These are phyloP conservation scores for Mormoops blainvillei DNA, from an alignment of 2,113 vertebrate genomes.

Conservation along the genomic window DNA sequence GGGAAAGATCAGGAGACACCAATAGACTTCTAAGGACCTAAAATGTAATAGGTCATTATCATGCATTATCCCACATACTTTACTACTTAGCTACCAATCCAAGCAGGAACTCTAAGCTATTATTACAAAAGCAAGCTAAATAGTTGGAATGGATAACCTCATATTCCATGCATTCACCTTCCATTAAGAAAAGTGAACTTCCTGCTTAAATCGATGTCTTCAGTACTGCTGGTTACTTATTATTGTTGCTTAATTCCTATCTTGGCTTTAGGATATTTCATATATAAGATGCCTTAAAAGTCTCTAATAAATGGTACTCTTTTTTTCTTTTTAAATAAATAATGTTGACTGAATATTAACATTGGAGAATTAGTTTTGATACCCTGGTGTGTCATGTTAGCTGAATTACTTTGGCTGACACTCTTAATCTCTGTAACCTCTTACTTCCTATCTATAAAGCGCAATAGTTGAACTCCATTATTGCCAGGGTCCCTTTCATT, in stretches of 20 bases:
- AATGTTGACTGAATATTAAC: background rate
- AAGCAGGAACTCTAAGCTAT: slow-evolving; percentile 59
- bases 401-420: background rate
- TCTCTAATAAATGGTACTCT: background rate
- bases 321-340: background rate
- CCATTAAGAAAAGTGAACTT: slow-evolving; percentile 65
- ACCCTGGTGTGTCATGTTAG: background rate
- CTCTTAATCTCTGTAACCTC: background rate
- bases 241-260: slow-evolving; percentile 15
- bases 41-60: slow-evolving; percentile 54
- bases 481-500: background rate
- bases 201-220: slow-evolving; percentile 47
- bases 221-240: slow-evolving; percentile 30
- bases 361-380: background rate
- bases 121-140: slow-evolving; percentile 63
- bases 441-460: background rate
- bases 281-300: background rate
- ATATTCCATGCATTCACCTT: slow-evolving; percentile 34
- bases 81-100: slow-evolving; percentile 58
- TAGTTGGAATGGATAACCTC: slow-evolving; percentile 55
- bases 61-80: slow-evolving; percentile 56
- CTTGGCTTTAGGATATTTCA: background rate
- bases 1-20: slow-evolving; percentile 33
- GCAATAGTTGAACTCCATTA: background rate
- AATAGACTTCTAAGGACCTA: slow-evolving; percentile 22